Evolutionary conservation across 2,888 invertebrate species (phyloP).

Genomic region (Acholoe squamosa): DNA sequence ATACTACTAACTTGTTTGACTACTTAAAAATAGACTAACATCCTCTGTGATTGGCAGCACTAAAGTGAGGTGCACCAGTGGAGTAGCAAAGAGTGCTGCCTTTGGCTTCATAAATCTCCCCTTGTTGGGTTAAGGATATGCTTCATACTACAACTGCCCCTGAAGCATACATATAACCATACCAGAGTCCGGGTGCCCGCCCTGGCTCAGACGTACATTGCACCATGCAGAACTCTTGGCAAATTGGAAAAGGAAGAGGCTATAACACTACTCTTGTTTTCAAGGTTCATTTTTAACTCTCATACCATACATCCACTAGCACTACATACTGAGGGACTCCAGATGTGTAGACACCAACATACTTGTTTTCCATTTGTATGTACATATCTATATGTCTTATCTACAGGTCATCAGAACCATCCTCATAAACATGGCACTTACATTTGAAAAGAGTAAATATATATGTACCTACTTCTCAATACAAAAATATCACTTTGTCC

Average conservation of each 20-base stretch:
- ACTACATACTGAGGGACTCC: too few relatives aligned
- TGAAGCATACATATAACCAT: background rate
- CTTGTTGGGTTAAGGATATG: conserved; percentile 7
- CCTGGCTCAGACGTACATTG: conserved; percentile 12
- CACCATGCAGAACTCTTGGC: background rate
- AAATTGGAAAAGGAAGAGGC: background rate
- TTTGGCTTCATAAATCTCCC: background rate
- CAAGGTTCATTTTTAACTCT: too few relatives aligned
- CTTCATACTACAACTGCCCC: background rate
- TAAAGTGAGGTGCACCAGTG: background rate
- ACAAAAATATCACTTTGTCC: conserved; percentile 20
- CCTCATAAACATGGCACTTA: background rate
- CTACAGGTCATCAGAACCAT: background rate
- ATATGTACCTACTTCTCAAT: background rate
- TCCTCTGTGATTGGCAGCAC: background rate
- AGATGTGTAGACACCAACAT: too few relatives aligned
- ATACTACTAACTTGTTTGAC: background rate
- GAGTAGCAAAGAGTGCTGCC: conserved; percentile 24
- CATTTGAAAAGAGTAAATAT: background rate
- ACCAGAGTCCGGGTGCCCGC: background rate
- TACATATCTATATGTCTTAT: background rate
- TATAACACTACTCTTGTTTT: too few relatives aligned
- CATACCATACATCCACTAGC: too few relatives aligned
- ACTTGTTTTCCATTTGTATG: too few relatives aligned
- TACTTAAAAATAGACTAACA: background rate